These are phyloP conservation scores for Euzophera pinguis DNA, from an alignment of 2,888 invertebrate species.

Conservation along the genomic window DNA sequence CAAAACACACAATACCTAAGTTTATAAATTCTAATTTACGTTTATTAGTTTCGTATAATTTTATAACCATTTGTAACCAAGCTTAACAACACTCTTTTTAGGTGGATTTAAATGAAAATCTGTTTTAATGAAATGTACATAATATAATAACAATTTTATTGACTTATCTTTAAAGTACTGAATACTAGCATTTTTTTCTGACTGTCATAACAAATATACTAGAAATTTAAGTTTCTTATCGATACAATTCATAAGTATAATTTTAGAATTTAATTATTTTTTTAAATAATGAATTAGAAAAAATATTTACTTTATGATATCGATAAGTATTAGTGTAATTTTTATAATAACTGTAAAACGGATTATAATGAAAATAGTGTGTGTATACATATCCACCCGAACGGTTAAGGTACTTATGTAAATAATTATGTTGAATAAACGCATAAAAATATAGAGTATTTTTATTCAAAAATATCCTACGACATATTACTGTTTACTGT, in stretches of 20 bases:
- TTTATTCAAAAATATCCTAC: too few relatives aligned
- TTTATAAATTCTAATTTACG: too few relatives aligned
- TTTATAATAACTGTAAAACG: slow-evolving; percentile 37
- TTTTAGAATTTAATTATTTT: not conserved
- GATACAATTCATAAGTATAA: too few relatives aligned
- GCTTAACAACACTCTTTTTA: too few relatives aligned
- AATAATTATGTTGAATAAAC: slow-evolving; percentile 37
- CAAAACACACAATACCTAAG: too few relatives aligned
- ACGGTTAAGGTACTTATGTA: slow-evolving; percentile 46
- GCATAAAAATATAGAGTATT: slow-evolving; percentile 19
- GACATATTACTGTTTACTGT: too few relatives aligned
- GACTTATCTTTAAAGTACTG: not conserved
- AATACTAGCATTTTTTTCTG: not conserved
- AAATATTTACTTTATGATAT: not conserved
- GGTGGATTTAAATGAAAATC: too few relatives aligned
- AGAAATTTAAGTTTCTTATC: not conserved
- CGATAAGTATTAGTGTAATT: slow-evolving; percentile 28
- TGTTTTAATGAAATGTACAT: too few relatives aligned
- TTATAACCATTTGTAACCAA: too few relatives aligned
- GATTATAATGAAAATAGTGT: slow-evolving; percentile 26
- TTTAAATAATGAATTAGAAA: not conserved
- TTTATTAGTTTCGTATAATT: too few relatives aligned
- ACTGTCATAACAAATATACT: not conserved
- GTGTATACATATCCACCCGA: slow-evolving; percentile 59
- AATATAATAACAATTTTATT: too few relatives aligned